Conservation (phyloP, 2,113 vertebrate genomes). For the Phaetusa simplex region DNA sequence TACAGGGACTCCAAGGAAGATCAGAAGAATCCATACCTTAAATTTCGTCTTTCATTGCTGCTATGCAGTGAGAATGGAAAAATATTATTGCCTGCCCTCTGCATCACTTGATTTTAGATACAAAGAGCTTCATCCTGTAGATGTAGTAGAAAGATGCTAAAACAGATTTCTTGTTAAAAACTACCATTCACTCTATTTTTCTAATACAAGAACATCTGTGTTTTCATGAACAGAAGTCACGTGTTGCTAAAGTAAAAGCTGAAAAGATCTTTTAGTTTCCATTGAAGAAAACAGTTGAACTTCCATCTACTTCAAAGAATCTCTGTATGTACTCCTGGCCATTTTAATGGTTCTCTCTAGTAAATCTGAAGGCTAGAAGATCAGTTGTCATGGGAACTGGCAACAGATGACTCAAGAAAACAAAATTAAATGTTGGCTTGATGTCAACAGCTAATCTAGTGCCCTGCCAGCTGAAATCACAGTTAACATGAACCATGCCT, state of each 20-base stretch:
- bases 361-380: conserved; percentile 55
- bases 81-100: neutral
- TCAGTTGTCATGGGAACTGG: conserved; percentile 65
- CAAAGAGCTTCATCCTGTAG: neutral
- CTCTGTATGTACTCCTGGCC: neutral
- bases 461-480: conserved; percentile 66
- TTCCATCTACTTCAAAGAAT: conserved; percentile 29
- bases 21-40: neutral
- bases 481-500: conserved; percentile 47
- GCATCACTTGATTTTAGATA: neutral
- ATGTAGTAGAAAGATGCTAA: neutral
- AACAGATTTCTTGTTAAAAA: neutral
- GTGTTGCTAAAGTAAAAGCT: neutral
- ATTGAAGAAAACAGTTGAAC: conserved; percentile 51
- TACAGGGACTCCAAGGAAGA: neutral
- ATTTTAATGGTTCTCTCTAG: conserved; percentile 47
- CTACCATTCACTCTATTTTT: neutral
- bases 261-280: conserved; percentile 7
- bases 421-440: conserved; percentile 68
- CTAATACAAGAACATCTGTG: neutral
- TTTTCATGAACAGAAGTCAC: neutral
- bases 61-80: neutral
- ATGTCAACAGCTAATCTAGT: conserved; percentile 64
- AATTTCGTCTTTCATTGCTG: neutral
- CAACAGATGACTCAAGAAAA: conserved; percentile 69